Base-by-base conservation (phyloP, 1,140 invertebrate genomes). In the Heliconius hewitsoni region DNA sequence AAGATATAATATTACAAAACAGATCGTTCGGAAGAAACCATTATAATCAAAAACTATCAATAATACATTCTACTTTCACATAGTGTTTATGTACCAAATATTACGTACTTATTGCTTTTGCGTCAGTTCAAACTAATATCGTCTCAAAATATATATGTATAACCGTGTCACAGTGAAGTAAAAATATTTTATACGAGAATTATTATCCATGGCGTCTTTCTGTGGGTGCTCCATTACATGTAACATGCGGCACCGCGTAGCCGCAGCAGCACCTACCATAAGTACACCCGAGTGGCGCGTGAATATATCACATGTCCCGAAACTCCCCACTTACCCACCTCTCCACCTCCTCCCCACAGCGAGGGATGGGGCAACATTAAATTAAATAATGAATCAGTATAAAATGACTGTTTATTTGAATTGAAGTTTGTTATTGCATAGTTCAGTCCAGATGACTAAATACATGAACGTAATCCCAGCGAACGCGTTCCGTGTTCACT, bases 221-320 rank as follows among this genome's bases (percentile, higher is more conserved):
- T 82, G 82, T 81, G 83, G 85, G 82, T 80, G 88, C 83, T 90
- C 84, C 83, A 91, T 91, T 92, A 93, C 84, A 79, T 77, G 86
- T 85, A 88, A 88, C 85, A 90, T 85, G 84, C 85, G 83, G 86
- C 78, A 85, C 84, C 85, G 82, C 87, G 86, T 87, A 84, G 83
- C 88, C 87, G 81, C 89, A 87, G 86, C 85, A 84, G 80, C 86
- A 87, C 78, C 86, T 82, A 80, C 81, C 80, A 83, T 91, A 90
- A 90, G 87, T 86, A 88, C 90, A 81, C 88, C 86, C 88, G 85
- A 80, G 89, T 85, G 87, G 71, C 87, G 81, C 87, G 89, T 86
- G 91, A 93, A 93, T 91, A 91, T 90, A 90, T 93, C 91, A 91
- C 88, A 83, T 89, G 86, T 87, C 86, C 86, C 86, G 73, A 82